Conservation (phyloP, 2,888 invertebrate genomes). For the Lamellibrachia columna region DNA sequence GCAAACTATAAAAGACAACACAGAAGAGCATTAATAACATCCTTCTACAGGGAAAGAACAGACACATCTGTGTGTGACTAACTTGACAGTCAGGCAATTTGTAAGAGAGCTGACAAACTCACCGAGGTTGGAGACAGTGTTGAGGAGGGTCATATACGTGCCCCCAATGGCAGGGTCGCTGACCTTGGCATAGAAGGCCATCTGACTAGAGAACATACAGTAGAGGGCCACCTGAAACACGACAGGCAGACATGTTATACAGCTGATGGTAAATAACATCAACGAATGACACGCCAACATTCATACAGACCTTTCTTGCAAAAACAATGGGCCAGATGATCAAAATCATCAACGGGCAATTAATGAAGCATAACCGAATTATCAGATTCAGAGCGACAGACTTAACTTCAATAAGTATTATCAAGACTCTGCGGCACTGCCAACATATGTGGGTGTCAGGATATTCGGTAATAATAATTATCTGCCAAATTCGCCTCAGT, state of each 20-base stretch:
- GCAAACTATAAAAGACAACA: no score
- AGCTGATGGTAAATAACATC: background rate
- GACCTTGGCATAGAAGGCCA: slow-evolving; percentile 97
- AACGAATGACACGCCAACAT: background rate
- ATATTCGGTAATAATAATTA: no score
- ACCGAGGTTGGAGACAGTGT: slow-evolving; percentile 94
- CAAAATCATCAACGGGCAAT: no score
- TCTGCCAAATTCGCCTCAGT: no score
- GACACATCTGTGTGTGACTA: background rate
- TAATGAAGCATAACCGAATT: no score
- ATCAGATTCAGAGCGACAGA: no score
- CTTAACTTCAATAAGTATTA: no score
- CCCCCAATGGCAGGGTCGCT: slow-evolving; percentile 97
- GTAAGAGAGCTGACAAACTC: slow-evolving; percentile 33
- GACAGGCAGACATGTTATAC: background rate
- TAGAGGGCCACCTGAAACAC: slow-evolving; percentile 82
- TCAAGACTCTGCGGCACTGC: no score
- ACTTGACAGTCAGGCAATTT: background rate
- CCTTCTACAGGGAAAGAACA: background rate
- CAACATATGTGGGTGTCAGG: no score
- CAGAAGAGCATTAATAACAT: background rate
- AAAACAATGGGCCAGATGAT: no score
- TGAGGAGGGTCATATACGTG: slow-evolving; percentile 98
- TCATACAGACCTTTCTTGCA: no score
- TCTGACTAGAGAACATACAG: slow-evolving; percentile 95